A percentile compares a stretch with the other conserved stretches of the same genome.
Evolutionary conservation across 1,140 invertebrate genomes (phyloP).

Genomic region (Medauroidea extradentata): DNA sequence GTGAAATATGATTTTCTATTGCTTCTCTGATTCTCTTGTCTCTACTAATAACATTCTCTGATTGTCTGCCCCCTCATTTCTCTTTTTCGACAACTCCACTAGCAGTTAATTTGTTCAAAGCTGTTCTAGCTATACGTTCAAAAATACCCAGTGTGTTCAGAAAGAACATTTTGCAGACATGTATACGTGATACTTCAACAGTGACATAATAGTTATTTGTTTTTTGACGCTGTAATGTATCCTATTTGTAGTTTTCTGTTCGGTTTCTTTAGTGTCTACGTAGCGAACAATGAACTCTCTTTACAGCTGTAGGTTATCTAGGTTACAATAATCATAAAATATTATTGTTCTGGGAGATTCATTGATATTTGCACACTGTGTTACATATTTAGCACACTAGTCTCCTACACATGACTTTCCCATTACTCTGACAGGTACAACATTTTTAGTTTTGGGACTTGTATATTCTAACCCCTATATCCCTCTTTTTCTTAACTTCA

Average conservation of each 20-base stretch:
- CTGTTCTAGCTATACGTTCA: conserved; percentile 2
- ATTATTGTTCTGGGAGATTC: conserved; percentile 9
- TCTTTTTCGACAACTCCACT: conserved; percentile 7
- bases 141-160: conserved; percentile 7
- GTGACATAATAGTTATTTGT: neutral
- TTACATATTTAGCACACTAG: conserved; percentile 4
- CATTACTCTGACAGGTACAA: conserved; percentile 2
- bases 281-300: conserved; percentile 6
- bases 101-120: conserved; percentile 6
- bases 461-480: conserved; percentile 11
- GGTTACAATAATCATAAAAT: neutral
- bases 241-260: conserved; percentile 3
- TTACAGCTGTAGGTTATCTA: conserved; percentile 6
- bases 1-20: neutral
- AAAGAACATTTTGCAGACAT: conserved; percentile 11
- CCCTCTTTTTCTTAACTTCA: conserved; percentile 2
- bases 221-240: neutral
- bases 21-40: conserved; percentile 5
- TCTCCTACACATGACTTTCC: conserved; percentile 4
- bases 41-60: neutral
- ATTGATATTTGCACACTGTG: conserved; percentile 4
- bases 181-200: neutral
- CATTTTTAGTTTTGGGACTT: conserved; percentile 11
- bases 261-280: neutral
- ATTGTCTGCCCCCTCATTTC: neutral